Evolutionary conservation across 2,888 invertebrate genomes (phyloP).

Genomic region (Crossocerus cetratus): DNA sequence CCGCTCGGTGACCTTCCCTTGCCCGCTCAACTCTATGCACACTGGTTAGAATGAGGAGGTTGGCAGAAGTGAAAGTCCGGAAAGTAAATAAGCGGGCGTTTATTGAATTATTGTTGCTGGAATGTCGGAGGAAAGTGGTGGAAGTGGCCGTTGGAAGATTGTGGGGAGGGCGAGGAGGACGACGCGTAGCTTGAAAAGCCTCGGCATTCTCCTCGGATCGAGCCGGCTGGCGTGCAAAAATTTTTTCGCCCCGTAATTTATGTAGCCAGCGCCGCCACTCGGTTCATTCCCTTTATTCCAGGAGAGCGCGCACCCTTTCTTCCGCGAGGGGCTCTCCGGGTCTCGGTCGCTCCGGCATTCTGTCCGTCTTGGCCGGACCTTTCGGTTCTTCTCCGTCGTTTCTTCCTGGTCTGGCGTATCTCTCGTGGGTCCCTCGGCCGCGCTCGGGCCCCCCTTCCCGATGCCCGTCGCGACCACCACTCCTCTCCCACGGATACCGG

Average conservation of each 20-base stretch:
- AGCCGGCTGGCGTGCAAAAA: not conserved
- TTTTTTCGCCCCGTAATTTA: constrained; percentile 3
- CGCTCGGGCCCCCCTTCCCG: constrained; percentile 1
- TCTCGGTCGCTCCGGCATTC: not conserved
- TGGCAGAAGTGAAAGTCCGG: no score
- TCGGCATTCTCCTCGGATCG: not conserved
- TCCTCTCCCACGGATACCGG: constrained; percentile 27
- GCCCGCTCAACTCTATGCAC: no score
- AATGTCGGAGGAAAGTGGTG: no score
- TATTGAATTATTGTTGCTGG: no score
- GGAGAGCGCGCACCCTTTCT: constrained; percentile 9
- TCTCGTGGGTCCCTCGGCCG: not conserved
- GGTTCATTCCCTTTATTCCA: constrained; percentile 1
- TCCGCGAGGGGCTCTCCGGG: not conserved
- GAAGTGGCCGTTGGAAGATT: no score
- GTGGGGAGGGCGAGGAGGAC: no score
- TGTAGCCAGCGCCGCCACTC: constrained; percentile 1
- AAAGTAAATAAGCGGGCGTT: no score
- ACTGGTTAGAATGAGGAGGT: no score
- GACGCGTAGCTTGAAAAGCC: not conserved
- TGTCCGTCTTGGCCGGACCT: not conserved
- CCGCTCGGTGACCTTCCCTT: no score
- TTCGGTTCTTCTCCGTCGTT: not conserved
- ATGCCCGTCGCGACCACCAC: constrained; percentile 22
- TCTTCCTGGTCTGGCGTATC: constrained; percentile 2